These are phyloP conservation scores for Calypte anna DNA, from an alignment of 2,113 vertebrate genomes.

Conservation along the genomic window DNA sequence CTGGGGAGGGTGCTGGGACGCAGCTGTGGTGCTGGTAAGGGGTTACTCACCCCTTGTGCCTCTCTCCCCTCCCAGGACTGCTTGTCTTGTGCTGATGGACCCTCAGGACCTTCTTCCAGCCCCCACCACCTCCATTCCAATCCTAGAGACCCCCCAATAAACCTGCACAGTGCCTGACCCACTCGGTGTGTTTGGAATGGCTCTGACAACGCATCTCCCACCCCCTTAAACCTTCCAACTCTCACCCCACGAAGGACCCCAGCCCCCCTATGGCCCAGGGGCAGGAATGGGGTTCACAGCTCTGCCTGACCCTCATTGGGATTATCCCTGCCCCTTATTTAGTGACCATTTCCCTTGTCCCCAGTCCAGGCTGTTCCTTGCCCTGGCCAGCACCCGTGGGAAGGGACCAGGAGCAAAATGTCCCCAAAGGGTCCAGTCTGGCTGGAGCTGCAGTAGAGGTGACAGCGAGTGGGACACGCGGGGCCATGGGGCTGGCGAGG, in stretches of 20 bases:
- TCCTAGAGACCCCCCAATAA: not conserved
- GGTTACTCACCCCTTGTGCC: not conserved
- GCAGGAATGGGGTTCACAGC: not conserved
- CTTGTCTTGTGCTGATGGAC: not conserved
- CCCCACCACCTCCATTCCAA: accelerated
- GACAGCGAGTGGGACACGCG: accelerated
- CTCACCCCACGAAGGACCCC: not conserved
- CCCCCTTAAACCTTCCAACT: not conserved
- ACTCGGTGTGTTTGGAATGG: not conserved
- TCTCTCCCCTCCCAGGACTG: not conserved
- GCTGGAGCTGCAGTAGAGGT: not conserved
- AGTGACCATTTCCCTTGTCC: not conserved
- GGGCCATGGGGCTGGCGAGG: not conserved
- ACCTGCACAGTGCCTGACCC: not conserved
- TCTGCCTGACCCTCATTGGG: not conserved
- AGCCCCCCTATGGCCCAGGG: too few species aligned
- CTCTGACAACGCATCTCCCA: not conserved
- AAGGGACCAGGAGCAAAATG: not conserved
- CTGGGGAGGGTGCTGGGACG: not conserved
- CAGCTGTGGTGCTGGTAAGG: not conserved
- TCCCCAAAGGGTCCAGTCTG: not conserved
- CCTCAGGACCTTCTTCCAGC: not conserved
- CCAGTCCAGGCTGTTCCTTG: not conserved
- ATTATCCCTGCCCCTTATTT: not conserved
- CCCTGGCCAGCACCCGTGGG: constrained; percentile 34